Percentiles rank a stretch among this genome's conserved stretches.
Evolutionary conservation across 30 jellyfish, hydroid and myxozoan species (phyloP).

Genomic region (Aurelia aurita complex sp. Pacific): DNA sequence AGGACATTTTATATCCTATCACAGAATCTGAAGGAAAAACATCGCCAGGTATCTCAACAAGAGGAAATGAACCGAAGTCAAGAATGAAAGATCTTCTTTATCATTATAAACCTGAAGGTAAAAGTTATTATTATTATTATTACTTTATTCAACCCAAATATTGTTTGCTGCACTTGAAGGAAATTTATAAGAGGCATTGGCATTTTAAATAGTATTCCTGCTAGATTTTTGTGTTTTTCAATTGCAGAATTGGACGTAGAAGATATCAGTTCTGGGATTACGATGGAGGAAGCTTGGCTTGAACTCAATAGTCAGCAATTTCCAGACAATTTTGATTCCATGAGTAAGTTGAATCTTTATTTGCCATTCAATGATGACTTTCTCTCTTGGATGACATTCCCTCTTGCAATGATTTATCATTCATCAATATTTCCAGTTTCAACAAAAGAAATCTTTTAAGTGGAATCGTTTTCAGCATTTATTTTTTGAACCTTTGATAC

Average conservation of each 20-base stretch:
- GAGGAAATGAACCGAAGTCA: constrained; percentile 56
- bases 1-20: constrained; percentile 60
- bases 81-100: constrained; percentile 49
- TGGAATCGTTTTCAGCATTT: too few species aligned
- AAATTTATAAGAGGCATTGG: too few species aligned
- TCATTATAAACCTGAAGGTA: constrained; percentile 12
- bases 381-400: too few species aligned
- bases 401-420: too few species aligned
- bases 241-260: too few species aligned
- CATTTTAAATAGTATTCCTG: too few species aligned
- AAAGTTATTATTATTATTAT: not conserved
- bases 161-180: too few species aligned
- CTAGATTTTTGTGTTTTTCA: too few species aligned
- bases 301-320: constrained; percentile 42
- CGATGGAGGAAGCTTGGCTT: too few species aligned
- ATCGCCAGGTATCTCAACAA: constrained; percentile 7
- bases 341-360: constrained; percentile 37
- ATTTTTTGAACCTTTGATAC: too few species aligned
- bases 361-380: not conserved
- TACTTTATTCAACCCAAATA: too few species aligned
- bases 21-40: not conserved
- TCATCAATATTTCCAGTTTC: not conserved
- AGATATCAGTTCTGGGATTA: too few species aligned
- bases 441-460: not conserved
- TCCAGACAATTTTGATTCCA: constrained; percentile 49